A percentile compares a stretch with the other conserved stretches of the same genome.
These are phyloP conservation scores for Bhutanitis thaidina DNA, from an alignment of 2,888 invertebrate genomes.

Conservation along the genomic window DNA sequence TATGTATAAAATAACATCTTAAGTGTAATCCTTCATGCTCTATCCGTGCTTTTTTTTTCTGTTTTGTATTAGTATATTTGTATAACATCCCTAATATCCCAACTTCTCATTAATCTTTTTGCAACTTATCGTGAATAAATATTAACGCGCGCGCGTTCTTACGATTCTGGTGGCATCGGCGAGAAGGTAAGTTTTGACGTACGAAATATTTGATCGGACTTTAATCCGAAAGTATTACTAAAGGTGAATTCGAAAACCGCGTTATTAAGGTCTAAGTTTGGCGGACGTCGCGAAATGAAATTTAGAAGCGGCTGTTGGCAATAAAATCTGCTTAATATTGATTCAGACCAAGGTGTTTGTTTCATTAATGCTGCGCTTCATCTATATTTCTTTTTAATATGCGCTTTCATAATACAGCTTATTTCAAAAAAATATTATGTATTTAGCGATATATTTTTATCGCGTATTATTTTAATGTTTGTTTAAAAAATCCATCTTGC, in stretches of 20 bases:
- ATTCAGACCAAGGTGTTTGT: slow-evolving; percentile 38
- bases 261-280: neutral
- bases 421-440: neutral
- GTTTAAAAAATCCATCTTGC: too few species aligned
- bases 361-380: neutral
- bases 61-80: too few species aligned
- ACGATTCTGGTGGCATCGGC: neutral
- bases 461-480: too few species aligned
- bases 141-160: neutral
- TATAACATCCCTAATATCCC: neutral
- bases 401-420: neutral
- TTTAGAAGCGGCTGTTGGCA: slow-evolving; percentile 34
- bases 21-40: neutral
- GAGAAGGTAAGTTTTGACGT: neutral
- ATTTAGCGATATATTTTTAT: too few species aligned
- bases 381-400: neutral
- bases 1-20: neutral
- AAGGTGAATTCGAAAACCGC: neutral
- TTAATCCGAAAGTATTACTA: slow-evolving; percentile 8
- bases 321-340: slow-evolving; percentile 48
- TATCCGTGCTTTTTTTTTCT: neutral
- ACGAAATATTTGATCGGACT: neutral
- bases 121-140: neutral
- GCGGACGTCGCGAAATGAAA: slow-evolving; percentile 23
- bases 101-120: neutral